phyloP scores from a whole-genome alignment of 2,113 vertebrate genomes.

The Microtus oregoni region DNA sequence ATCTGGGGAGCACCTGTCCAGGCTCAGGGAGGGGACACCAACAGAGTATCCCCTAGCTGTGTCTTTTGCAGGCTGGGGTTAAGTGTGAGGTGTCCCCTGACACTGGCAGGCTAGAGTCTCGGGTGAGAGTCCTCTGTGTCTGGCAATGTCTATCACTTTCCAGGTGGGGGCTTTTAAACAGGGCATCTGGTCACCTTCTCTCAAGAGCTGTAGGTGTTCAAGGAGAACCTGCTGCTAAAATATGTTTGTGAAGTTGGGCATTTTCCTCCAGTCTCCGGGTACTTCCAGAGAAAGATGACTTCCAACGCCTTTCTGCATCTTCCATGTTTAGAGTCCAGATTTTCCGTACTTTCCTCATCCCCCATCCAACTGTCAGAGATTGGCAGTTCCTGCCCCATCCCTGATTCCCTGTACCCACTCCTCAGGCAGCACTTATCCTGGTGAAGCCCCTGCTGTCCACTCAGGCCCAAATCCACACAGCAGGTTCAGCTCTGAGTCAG shows the following conservation, averaged over 20 bases:
- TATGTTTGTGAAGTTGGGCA: background rate
- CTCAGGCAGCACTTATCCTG: background rate
- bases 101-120: background rate
- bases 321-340: background rate
- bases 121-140: background rate
- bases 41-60: conserved; percentile 20
- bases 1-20: conserved; percentile 60
- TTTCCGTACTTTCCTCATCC: background rate
- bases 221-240: background rate
- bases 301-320: background rate
- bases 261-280: background rate
- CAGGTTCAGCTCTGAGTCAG: background rate
- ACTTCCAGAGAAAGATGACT: background rate
- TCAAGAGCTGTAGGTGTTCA: background rate
- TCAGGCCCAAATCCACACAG: background rate
- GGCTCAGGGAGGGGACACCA: conserved; percentile 48
- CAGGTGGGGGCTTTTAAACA: background rate
- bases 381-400: no score
- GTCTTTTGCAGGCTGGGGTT: background rate
- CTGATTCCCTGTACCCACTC: background rate
- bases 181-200: background rate
- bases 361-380: no score
- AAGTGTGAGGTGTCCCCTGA: background rate
- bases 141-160: background rate
- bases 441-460: rapidly evolving